Evolutionary conservation across 1,140 invertebrate species (phyloP).

Genomic region (Cotesia glomerata): DNA sequence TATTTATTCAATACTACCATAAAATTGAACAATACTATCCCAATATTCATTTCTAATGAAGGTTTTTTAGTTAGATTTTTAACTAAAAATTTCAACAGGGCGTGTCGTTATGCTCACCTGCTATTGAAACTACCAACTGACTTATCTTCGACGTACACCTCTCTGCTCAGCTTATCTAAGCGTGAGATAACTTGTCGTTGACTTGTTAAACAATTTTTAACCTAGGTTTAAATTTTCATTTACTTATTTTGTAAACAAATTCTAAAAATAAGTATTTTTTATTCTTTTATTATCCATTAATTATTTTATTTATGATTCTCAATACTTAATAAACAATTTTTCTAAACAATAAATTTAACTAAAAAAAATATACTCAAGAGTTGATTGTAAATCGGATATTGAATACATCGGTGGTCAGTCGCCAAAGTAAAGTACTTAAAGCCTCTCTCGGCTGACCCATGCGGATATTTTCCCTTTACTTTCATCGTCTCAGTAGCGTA

Average conservation of each 20-base stretch:
- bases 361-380: slow-evolving; percentile 54
- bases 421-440: slow-evolving; percentile 51
- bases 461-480: slow-evolving; percentile 59
- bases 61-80: no score
- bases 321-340: background rate
- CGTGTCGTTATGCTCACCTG: slow-evolving; percentile 17
- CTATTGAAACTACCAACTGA: slow-evolving; percentile 38
- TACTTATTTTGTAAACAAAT: background rate
- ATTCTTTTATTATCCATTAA: background rate
- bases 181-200: slow-evolving; percentile 37
- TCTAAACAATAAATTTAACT: background rate
- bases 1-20: no score
- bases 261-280: background rate
- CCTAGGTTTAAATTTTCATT: background rate
- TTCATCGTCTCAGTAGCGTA: slow-evolving; percentile 20
- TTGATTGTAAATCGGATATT: slow-evolving; percentile 61
- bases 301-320: background rate
- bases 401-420: slow-evolving; percentile 39
- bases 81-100: background rate
- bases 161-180: slow-evolving; percentile 28
- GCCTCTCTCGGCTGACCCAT: slow-evolving; percentile 63
- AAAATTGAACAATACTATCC: no score
- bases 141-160: slow-evolving; percentile 47
- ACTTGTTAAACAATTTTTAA: slow-evolving; percentile 4
- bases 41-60: no score